Base-by-base conservation (phyloP, 2,888 invertebrate species). In the Harmothoe impar region DNA sequence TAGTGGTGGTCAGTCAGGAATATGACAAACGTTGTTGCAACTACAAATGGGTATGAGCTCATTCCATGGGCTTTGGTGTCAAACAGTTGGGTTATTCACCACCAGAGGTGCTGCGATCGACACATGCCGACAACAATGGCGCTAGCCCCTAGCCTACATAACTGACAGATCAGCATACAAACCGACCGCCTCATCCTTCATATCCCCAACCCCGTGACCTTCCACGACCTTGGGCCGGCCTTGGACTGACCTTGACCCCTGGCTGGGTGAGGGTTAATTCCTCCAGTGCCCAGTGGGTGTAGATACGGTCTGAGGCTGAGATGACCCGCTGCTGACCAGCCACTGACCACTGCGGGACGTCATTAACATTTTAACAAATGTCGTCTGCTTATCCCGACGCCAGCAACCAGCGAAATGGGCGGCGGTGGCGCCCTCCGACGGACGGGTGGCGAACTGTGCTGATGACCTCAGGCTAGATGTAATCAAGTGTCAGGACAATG, bases 351-450 rank as follows among this genome's bases (percentile, higher is more conserved):
- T 54, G 54, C 7, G 25, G 52, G 33, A 1, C 25, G 31, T 20
- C 31, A 86, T 86, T 86, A 86, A 86, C 86, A 86, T 86, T 86
- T 86, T 86, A 86, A 86, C 86, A 86, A 86, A 54, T 54, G 54
- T 12, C 56, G 86, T 20, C 17, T 52, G 29, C 52, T 52, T 86
- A 17, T 29, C 35, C n/a, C 7, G n/a, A n/a, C 33, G 78, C 33
- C 3, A 17, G 20, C n/a, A 5, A n/a, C 33, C 35, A 35, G 35
- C 33, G 35, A 20, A 78, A 25, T 29, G 78, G 78, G 3, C 78
- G 35, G 31, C 77, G 25, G 29, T 77, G 77, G 15, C 31, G 77
- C 29, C 77, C 77, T 31, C 77, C 25, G 77, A 25, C 25, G 77
- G 77, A 20, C 5, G 25, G 77, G 77, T 77, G 77, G 77, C 77